These are phyloP conservation scores for Cheilosia impressa DNA, from an alignment of 2,888 invertebrate species.

Conservation along the genomic window DNA sequence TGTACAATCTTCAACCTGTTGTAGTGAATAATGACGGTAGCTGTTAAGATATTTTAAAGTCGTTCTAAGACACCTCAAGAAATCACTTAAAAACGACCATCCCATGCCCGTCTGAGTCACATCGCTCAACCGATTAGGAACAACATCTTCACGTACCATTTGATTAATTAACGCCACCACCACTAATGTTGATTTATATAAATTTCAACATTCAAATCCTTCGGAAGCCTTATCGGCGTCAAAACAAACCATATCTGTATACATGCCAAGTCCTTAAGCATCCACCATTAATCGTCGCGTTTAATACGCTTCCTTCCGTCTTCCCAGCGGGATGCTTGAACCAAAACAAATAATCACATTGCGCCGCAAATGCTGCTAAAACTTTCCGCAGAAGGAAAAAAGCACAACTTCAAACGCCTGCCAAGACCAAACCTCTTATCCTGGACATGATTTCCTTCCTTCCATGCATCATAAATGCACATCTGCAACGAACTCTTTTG, in stretches of 20 bases:
- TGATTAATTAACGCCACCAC: conserved; percentile 55
- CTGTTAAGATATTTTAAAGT: no score
- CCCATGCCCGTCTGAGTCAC: not conserved
- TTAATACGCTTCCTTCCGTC: conserved; percentile 48
- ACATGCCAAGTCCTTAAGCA: conserved; percentile 55
- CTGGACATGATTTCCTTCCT: conserved; percentile 56
- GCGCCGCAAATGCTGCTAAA: conserved; percentile 54
- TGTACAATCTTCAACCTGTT: no score
- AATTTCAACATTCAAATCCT: conserved; percentile 55
- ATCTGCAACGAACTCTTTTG: conserved; percentile 52
- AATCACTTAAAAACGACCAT: no score
- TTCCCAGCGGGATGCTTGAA: not conserved
- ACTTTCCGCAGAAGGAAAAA: conserved; percentile 39
- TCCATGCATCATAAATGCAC: conserved; percentile 72
- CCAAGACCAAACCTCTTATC: conserved; percentile 33
- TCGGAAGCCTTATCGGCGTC: conserved; percentile 46
- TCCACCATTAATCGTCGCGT: conserved; percentile 61
- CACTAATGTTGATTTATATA: conserved; percentile 52
- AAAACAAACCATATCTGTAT: conserved; percentile 57
- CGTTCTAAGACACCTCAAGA: no score
- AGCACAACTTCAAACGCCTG: conserved; percentile 11
- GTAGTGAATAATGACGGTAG: no score
- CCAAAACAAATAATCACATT: conserved; percentile 61
- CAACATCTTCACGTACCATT: conserved; percentile 38
- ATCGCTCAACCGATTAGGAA: conserved; percentile 35